phyloP scores from a whole-genome alignment of 2,797 vertebrate species.

The Gila robusta region DNA sequence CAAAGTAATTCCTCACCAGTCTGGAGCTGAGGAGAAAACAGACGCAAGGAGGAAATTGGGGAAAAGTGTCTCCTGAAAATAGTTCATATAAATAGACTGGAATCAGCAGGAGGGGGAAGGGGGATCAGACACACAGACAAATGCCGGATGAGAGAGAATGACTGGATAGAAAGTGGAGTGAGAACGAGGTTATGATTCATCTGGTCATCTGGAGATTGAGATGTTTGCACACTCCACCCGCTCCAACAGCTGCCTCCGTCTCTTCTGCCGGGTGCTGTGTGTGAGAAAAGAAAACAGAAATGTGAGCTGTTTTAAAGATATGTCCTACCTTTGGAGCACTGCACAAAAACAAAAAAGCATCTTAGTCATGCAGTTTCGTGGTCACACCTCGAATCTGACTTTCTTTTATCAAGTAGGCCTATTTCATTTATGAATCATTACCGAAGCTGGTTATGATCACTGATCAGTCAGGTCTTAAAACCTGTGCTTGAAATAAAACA shows the following conservation, averaged over 20 bases:
- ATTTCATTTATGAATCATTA: neutral
- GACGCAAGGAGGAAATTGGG: conserved; percentile 57
- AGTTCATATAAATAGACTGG: conserved; percentile 67
- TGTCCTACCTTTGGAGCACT: conserved; percentile 27
- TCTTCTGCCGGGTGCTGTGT: conserved; percentile 16
- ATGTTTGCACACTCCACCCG: conserved; percentile 22
- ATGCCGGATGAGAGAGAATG: conserved; percentile 26
- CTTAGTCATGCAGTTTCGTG: conserved; percentile 25
- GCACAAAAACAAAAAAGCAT: conserved; percentile 18
- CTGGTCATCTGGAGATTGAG: conserved; percentile 41
- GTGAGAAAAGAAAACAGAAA: conserved; percentile 19
- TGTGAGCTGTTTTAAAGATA: conserved; percentile 30
- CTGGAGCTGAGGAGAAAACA: conserved; percentile 55
- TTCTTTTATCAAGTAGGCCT: neutral
- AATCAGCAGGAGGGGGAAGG: conserved; percentile 24
- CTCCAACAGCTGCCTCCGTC: conserved; percentile 22
- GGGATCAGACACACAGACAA: conserved; percentile 3
- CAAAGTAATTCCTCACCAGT: conserved; percentile 72
- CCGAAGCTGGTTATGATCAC: neutral
- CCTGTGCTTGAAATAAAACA: neutral
- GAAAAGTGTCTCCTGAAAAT: conserved; percentile 59
- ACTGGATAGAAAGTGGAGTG: conserved; percentile 1
- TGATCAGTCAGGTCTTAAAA: neutral
- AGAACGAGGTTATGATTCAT: conserved; percentile 49
- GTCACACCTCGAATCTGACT: conserved; percentile 28